These are phyloP conservation scores for Poeciliopsis prolifica DNA, from an alignment of 2,113 vertebrate genomes.

Conservation along the genomic window DNA sequence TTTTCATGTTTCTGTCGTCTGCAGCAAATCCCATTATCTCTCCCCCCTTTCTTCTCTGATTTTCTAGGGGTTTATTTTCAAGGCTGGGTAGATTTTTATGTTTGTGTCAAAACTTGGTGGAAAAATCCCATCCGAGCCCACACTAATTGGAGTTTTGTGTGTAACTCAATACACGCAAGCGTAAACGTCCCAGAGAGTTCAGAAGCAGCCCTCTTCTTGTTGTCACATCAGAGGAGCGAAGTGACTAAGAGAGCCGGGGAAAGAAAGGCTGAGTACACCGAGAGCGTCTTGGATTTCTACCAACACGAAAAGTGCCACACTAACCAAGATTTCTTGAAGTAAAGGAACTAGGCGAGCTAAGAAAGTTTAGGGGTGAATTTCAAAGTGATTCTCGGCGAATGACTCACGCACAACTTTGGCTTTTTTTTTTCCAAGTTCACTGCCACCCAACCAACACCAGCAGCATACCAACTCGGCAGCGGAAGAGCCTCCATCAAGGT, in stretches of 20 bases:
- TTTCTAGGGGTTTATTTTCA: constrained; percentile 6
- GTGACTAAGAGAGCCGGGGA: constrained; percentile 3
- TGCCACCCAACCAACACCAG: too few relatives aligned
- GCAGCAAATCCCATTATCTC: constrained; percentile 8
- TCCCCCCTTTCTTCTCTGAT: constrained; percentile 5
- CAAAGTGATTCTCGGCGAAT: neutral
- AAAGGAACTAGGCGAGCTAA: neutral
- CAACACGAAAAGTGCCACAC: neutral
- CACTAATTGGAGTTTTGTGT: constrained; percentile 37
- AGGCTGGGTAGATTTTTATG: constrained; percentile 22
- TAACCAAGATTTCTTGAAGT: neutral
- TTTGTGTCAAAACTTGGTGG: constrained; percentile 18
- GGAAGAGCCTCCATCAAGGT: neutral
- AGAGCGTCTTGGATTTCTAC: neutral
- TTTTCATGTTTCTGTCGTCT: neutral
- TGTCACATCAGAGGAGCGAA: constrained; percentile 18
- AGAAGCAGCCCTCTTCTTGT: neutral
- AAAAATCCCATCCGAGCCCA: constrained; percentile 14
- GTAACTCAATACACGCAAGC: neutral
- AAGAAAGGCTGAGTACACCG: neutral
- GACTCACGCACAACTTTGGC: neutral
- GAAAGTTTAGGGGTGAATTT: neutral
- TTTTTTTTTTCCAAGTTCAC: neutral
- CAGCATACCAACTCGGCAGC: neutral
- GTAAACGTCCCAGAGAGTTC: constrained; percentile 15